Evolutionary conservation across 2,113 vertebrate species (phyloP).

Genomic region (Apteryx mantelli): DNA sequence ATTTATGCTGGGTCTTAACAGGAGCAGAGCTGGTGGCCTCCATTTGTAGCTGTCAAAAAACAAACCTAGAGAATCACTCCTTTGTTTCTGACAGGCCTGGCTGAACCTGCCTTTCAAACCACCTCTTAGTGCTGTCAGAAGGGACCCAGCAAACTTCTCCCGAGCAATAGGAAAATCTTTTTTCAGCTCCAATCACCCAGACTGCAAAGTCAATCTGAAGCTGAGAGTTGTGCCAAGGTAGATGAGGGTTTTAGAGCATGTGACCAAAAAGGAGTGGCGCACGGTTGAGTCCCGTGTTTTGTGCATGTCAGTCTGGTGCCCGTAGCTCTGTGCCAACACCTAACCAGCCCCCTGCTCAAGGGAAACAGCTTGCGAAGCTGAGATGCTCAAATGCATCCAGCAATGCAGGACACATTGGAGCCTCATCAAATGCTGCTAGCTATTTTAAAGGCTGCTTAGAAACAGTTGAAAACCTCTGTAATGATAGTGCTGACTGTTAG

Average conservation of each 20-base stretch:
- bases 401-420: neutral
- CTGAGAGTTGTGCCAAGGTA: neutral
- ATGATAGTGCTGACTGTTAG: neutral
- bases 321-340: neutral
- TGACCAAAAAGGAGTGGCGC: rapidly evolving
- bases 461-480: neutral
- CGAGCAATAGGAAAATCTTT: neutral
- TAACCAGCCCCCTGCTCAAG: neutral
- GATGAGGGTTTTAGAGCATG: neutral
- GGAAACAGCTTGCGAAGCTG: neutral
- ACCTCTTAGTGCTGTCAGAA: neutral
- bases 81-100: neutral
- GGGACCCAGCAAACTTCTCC: neutral
- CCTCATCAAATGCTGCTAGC: neutral
- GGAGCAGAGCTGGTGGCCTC: neutral
- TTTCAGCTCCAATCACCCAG: neutral
- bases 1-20: neutral
- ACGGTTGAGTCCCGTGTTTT: rapidly evolving
- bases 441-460: neutral
- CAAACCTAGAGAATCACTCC: neutral
- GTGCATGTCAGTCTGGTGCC: neutral
- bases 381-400: rapidly evolving
- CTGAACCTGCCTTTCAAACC: neutral
- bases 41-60: neutral
- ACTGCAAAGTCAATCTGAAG: neutral